Evolutionary conservation across 2,888 invertebrate species (phyloP), one percentile per base, ranked within the genome.

Genomic region (Muschampia staudingeri): DNA sequence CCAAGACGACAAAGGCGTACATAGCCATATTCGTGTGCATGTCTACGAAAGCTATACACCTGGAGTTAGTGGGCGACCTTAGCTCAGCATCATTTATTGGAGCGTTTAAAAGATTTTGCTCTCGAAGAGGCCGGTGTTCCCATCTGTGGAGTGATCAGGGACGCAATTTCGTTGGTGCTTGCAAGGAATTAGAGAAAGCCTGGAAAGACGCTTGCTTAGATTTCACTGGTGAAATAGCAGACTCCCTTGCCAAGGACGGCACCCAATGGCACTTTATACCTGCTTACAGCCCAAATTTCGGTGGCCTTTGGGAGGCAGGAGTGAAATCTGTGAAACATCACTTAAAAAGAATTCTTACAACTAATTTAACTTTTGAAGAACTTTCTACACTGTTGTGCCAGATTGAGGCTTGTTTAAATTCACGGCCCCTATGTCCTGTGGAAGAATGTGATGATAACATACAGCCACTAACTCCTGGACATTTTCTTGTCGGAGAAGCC

Each of bases 221-320:
- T 7, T 56, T 56, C 56, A 9, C 7, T 2, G 56, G 56, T 8
- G 19, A 56, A 16, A 19, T 56, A n/a, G 56, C 56, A 19, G 56
- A 56, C 7, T 56, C 56, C 2, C 56, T 56, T 56, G 56, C 56
- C 56, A 9, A 7, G n/a, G 56, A 56, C 19, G 56, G 56, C 0
- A 56, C 56, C 19, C 56, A 56, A 9, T 56, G 56, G 56, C 56
- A 56, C 56, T 56, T 56, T 3, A 56, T 56, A 56, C 56, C 56
- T 8, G 56, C 56, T 14, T 56, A 56, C 19, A 56, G 56, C 9
- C 56, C 52, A 2, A 52, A 52, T 6, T 52, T 52, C n/a, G 52
- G 52, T n/a, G 52, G 52, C 7, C 52, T 52, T 6, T 52, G 52
- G 52, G 52, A 52, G 8, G 8, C 7, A 7, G 52, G 52, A 6